Evolutionary conservation across 1,140 invertebrate genomes (phyloP), one percentile per base, ranked within the genome.

Genomic region (Berghia stephanieae): DNA sequence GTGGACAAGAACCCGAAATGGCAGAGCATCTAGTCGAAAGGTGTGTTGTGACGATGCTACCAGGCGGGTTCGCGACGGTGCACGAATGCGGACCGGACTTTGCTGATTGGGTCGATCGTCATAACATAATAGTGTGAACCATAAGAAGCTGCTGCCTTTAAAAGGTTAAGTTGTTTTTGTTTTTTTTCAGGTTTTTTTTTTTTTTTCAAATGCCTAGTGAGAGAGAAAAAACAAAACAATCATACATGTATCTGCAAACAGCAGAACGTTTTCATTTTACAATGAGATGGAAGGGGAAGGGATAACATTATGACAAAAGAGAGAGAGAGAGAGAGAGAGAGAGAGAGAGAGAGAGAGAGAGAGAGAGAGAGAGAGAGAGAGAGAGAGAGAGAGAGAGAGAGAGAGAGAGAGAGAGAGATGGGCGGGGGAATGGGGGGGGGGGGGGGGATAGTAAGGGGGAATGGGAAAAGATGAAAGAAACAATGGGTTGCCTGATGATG

Each of bases 401-500:
- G 31, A 68, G 66, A 16, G 31, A 34, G 66, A 68, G 31, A 68
- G 66, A 68, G 31, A 68, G 66, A 68, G 4, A 68, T 27, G 40
- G 31, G 34, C 8, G 16, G 66, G 34, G 27, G n/a, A 21, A 68
- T 21, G 16, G 66, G 34, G n/a, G 34, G 34, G 34, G 66, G 40
- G 10, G 34, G 34, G 34, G 66, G 34, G 31, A 36, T 4, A 68
- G 66, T 36, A 36, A 68, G 34, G 40, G 34, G 10, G 34, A 10
- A 10, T 8, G 38, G 40, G 66, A 68, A 34, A 36, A n/a, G 40
- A 8, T 5, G 38, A 68, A 6, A 6, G 31, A n/a, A 36, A 68
- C 5, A 10, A 8, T 36, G 66, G 10, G 38, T n/a, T n/a, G n/a
- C n/a, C n/a, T n/a, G n/a, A n/a, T n/a, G n/a, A n/a, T n/a, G n/a